Percentiles rank a stretch among this genome's conserved stretches.
Evolutionary conservation across 2,113 vertebrate genomes (phyloP).

Genomic region (Xenopus laevis): DNA sequence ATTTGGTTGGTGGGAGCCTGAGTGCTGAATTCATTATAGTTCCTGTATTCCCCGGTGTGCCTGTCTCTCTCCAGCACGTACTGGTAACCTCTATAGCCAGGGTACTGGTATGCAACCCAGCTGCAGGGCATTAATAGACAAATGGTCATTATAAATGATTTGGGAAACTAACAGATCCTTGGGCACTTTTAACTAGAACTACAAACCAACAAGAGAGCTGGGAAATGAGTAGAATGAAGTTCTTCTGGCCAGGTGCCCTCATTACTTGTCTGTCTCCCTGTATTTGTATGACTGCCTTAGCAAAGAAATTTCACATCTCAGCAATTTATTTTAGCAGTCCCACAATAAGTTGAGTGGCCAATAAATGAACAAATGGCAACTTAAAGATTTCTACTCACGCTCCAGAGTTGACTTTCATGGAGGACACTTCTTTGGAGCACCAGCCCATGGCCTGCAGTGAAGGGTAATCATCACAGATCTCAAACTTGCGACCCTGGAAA

Average conservation of each 20-base stretch:
- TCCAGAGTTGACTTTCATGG: conserved; percentile 90
- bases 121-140: conserved; percentile 54
- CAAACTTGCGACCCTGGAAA: conserved; percentile 92
- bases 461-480: conserved; percentile 90
- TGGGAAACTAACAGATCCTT: too few species aligned
- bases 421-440: conserved; percentile 90
- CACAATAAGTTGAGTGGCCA: too few species aligned
- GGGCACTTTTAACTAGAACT: too few species aligned
- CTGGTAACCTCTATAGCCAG: conserved; percentile 94
- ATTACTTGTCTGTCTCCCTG: too few species aligned
- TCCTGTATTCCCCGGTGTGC: conserved; percentile 87
- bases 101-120: conserved; percentile 96
- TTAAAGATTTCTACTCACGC: conserved; percentile 71
- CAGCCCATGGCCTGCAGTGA: conserved; percentile 95
- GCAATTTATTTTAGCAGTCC: too few species aligned
- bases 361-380: too few species aligned
- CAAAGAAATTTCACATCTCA: too few species aligned
- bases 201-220: too few species aligned
- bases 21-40: conserved; percentile 89
- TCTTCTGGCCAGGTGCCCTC: too few species aligned
- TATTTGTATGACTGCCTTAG: not conserved
- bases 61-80: conserved; percentile 90
- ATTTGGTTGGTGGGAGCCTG: conserved; percentile 94
- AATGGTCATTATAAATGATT: not conserved
- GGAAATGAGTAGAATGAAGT: too few species aligned